Percentiles rank a stretch among this genome's conserved stretches.
phyloP scores from a whole-genome alignment of 2,888 invertebrate species.

The Linnaemya tessellans region DNA sequence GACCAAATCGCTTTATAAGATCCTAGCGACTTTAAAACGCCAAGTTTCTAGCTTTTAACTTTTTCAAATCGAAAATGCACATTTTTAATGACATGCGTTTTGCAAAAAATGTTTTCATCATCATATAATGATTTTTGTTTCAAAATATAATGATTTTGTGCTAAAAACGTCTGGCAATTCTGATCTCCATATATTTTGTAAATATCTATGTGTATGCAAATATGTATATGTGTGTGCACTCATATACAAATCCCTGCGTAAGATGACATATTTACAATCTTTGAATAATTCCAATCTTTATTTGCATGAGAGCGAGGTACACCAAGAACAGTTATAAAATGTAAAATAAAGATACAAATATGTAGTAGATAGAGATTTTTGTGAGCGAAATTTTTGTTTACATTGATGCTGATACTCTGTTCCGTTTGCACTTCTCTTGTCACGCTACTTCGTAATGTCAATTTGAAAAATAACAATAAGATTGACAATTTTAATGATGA shows the following conservation, averaged over 20 bases:
- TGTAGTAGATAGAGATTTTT: neutral
- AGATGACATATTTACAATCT: constrained; percentile 27
- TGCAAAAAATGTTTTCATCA: no score
- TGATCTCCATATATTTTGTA: no score
- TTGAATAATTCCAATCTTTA: constrained; percentile 1
- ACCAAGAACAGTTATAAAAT: constrained; percentile 64
- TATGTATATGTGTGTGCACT: neutral
- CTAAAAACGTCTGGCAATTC: no score
- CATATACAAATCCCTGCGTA: neutral
- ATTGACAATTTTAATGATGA: constrained; percentile 19
- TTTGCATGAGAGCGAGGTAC: constrained; percentile 58
- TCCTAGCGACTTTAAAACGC: no score
- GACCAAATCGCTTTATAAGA: no score
- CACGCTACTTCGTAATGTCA: neutral
- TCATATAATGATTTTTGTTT: no score
- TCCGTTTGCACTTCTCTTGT: neutral
- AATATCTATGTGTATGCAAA: no score
- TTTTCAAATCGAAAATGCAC: no score
- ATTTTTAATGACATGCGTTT: no score
- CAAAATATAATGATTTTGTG: no score
- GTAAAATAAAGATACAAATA: constrained; percentile 19
- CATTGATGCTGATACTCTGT: constrained; percentile 11
- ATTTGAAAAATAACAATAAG: constrained; percentile 8
- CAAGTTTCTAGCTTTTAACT: no score
- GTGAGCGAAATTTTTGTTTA: constrained; percentile 7